These are phyloP conservation scores for Chascanopsetta lugubris DNA, from an alignment of 2,113 vertebrate genomes.

Conservation along the genomic window DNA sequence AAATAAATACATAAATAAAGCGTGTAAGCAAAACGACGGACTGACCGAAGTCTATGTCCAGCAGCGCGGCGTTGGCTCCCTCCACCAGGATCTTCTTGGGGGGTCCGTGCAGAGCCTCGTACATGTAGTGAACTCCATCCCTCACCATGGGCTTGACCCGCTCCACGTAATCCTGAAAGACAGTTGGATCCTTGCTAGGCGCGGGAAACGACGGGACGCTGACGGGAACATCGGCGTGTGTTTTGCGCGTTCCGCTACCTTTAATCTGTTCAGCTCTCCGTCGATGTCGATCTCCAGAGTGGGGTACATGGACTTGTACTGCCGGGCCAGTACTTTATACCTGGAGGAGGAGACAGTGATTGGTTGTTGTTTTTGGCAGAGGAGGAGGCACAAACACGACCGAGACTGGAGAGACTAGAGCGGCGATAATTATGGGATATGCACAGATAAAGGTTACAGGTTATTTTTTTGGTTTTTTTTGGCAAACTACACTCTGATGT, in stretches of 20 bases:
- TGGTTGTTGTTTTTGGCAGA: no score
- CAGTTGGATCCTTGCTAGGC: neutral
- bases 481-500: no score
- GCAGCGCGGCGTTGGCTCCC: constrained; percentile 94
- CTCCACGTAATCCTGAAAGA: constrained; percentile 86
- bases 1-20: neutral
- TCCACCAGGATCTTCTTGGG: constrained; percentile 97
- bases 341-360: constrained; percentile 73
- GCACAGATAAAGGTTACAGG: no score
- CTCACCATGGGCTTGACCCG: constrained; percentile 94
- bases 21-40: no score
- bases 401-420: no score
- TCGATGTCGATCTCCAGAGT: constrained; percentile 93
- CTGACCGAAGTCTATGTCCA: constrained; percentile 99
- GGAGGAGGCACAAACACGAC: no score
- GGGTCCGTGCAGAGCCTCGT: constrained; percentile 93
- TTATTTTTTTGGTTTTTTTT: no score
- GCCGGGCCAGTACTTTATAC: constrained; percentile 92
- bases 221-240: neutral
- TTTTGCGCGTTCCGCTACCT: constrained; percentile 80
- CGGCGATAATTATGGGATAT: no score
- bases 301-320: constrained; percentile 95
- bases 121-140: constrained; percentile 96
- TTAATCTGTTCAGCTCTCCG: constrained; percentile 90
- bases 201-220: neutral